Evolutionary conservation across 2,888 invertebrate genomes (phyloP), one percentile per base, ranked within the genome.

Genomic region (Melanophora roralis): DNA sequence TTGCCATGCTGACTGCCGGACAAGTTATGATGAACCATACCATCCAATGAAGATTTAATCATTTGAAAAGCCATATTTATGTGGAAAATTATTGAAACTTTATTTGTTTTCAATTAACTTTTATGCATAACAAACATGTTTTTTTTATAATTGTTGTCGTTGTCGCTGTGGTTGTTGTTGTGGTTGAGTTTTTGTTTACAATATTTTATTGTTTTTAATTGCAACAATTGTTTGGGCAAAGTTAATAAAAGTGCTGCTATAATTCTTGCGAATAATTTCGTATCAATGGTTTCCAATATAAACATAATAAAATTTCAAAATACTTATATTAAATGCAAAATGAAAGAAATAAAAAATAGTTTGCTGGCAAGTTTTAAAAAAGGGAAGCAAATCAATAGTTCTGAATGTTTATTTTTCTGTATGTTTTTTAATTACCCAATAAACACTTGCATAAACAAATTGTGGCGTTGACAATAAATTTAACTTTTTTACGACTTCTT

Each of bases 11-110:
- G 75, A 68, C 38, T 55, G 2, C 59, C 55, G 4, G 68, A 32
- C 55, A 76, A 60, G 34, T 84, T 81, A 78, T 83, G 84, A 81
- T 86, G 86, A 62, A 82, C 84, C 38, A 85, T 83, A 67, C 85
- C 85, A 81, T 89, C 89, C 82, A 89, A 77, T 45, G 89, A 87
- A 72, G 87, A 86, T 83, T 89, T 89, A 72, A 88, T 84, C 86
- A 88, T 85, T 84, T 89, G 89, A 83, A 86, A 88, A 69, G 88
- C 87, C 87, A 88, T 87, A 76, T 74, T 73, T 21, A 7, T 45
- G 38, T 14, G 32, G 34, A 43, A 43, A 62, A 45, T 62, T 72
- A 49, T 62, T 43, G 45, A 4, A 40, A 65, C 59, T n/a, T n/a
- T n/a, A n/a, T n/a, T 45, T 59, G 3, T 69, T 27, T 55, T 6